phyloP scores from a whole-genome alignment of 2,113 vertebrate species.

The Natator depressus region DNA sequence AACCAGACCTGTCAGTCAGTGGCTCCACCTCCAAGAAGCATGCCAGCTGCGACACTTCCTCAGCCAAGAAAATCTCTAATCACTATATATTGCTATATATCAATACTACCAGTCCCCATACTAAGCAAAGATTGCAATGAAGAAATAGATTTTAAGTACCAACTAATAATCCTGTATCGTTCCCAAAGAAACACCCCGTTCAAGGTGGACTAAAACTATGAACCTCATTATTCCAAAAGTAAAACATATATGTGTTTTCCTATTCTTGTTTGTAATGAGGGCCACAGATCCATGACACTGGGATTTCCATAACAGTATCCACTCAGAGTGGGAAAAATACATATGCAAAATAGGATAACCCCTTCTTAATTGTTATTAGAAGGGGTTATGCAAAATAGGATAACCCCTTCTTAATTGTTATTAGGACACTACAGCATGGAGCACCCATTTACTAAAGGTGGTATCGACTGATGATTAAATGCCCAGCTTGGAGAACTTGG shows the following conservation, averaged over 20 bases:
- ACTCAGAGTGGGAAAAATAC: background rate
- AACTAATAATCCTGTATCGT: background rate
- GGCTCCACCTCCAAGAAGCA: background rate
- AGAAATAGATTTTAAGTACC: background rate
- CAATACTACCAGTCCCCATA: background rate
- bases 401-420: background rate
- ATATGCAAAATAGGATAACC: background rate
- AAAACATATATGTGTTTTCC: background rate
- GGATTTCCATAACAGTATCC: background rate
- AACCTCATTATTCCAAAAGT: background rate
- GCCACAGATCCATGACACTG: background rate
- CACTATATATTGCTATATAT: background rate
- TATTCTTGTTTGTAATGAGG: background rate
- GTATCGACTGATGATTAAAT: conserved; percentile 7
- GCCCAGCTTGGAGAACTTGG: background rate
- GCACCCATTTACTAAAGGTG: background rate
- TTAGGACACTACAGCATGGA: background rate
- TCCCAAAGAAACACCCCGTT: background rate
- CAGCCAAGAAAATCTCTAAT: background rate
- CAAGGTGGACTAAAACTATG: background rate
- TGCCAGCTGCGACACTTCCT: background rate
- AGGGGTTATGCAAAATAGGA: background rate
- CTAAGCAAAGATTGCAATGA: background rate
- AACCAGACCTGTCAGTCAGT: background rate
- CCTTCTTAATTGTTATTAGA: background rate